Base-by-base conservation (phyloP, 2,888 invertebrate species). In the Conus canariensis region DNA sequence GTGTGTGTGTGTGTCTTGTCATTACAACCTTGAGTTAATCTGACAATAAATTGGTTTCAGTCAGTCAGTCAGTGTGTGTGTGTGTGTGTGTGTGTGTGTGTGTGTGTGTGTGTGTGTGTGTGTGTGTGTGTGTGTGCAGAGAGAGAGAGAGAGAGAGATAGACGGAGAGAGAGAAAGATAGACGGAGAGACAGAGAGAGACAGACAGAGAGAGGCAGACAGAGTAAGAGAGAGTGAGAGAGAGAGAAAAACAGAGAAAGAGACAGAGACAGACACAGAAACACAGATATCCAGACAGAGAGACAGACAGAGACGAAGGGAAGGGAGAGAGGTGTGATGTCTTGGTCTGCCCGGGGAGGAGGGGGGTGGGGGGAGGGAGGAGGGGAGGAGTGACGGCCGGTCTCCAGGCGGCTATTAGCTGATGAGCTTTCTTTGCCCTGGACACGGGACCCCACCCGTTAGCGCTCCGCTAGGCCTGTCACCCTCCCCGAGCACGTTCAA, bases 381-480 rank as follows among this genome's bases (percentile, higher is more conserved):
- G n/a, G 58, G 83, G 60, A 8, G 60, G 60, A 83, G 7, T 60
- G 85, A 25, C 85, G n/a, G 59, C 25, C 85, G 22, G 67, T 89
- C 85, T 89, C 89, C 70, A n/a, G 89, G 22, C 56, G n/a, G 89
- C 89, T 89, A 70, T 89, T 89, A 89, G 89, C 85, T 89, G 85
- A 89, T 89, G 89, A 89, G 58, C 85, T 59, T n/a, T 82, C 45
- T 30, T 67, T 74, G 56, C 74, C 19, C 9, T n/a, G 45, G 12
- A 64, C 64, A 60, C 19, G 80, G n/a, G 22, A 58, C 58, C 30
- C 19, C 59, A 16, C 22, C 22, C 9, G 16, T 77, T 77, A 25
- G 64, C 16, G 25, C 74, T 6, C 74, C 25, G 14, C 9, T 22
- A 77, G 25, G 19, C 19, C 22, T n/a, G 25, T 77, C 25, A 22